Percentiles rank a stretch among this genome's conserved stretches.
Conservation (phyloP, 2,113 vertebrate genomes). For the Dascyllus trimaculatus region DNA sequence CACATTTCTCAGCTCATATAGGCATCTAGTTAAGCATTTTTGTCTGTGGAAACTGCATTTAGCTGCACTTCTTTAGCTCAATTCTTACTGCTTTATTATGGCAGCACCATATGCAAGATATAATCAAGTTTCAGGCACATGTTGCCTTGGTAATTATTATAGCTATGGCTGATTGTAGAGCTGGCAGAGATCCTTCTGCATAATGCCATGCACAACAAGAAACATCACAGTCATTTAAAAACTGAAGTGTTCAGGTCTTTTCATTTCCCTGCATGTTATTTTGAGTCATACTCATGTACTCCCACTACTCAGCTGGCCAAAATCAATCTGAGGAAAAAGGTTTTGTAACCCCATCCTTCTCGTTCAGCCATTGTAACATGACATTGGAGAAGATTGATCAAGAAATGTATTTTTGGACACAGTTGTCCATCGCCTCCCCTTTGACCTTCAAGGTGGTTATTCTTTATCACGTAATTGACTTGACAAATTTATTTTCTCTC, state of each 20-base stretch:
- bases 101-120: slow-evolving; percentile 16
- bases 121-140: slow-evolving; percentile 41
- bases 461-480: slow-evolving; percentile 23
- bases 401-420: slow-evolving; percentile 78
- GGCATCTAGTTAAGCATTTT: slow-evolving; percentile 13
- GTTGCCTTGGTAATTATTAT: slow-evolving; percentile 18
- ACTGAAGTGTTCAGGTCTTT: slow-evolving; percentile 21
- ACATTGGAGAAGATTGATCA: slow-evolving; percentile 83
- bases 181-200: background rate
- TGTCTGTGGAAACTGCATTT: background rate
- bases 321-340: slow-evolving; percentile 78
- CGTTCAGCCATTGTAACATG: slow-evolving; percentile 65
- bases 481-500: slow-evolving; percentile 10
- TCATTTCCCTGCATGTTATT: slow-evolving; percentile 73
- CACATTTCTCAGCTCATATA: background rate
- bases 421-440: slow-evolving; percentile 38
- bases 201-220: slow-evolving; percentile 15
- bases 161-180: slow-evolving; percentile 23
- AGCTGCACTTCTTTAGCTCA: background rate
- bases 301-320: slow-evolving; percentile 52
- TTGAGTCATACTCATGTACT: slow-evolving; percentile 61
- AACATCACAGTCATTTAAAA: slow-evolving; percentile 13
- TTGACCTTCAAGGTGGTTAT: slow-evolving; percentile 69
- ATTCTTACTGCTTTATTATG: slow-evolving; percentile 8
- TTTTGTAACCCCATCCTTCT: slow-evolving; percentile 79